These are phyloP conservation scores for Elysia crispata DNA, from an alignment of 2,888 invertebrate species.

Conservation along the genomic window DNA sequence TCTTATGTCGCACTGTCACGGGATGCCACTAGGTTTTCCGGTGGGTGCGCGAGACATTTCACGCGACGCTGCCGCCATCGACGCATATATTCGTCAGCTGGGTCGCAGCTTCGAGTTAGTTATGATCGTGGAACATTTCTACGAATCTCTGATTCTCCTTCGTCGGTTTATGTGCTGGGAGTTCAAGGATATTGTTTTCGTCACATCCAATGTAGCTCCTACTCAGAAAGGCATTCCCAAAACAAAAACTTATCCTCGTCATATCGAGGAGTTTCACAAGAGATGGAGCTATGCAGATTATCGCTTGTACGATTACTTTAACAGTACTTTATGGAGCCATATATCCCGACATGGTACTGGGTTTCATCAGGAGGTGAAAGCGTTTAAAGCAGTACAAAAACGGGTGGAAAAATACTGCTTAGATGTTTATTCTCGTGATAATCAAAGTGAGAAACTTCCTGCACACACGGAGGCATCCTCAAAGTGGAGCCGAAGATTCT, in stretches of 20 bases:
- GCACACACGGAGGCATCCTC: conserved; percentile 9
- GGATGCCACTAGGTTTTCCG: conserved; percentile 73
- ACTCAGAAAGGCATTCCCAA: conserved; percentile 50
- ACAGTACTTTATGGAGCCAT: conserved; percentile 69
- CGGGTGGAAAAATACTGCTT: conserved; percentile 49
- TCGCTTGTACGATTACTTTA: conserved; percentile 71
- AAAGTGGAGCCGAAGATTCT: conserved; percentile 31
- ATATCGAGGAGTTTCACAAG: conserved; percentile 59
- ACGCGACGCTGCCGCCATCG: conserved; percentile 52
- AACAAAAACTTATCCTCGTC: conserved; percentile 19
- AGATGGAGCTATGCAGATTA: conserved; percentile 72
- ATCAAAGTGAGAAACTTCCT: conserved; percentile 10
- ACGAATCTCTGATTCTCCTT: conserved; percentile 74
- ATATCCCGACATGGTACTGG: conserved; percentile 58
- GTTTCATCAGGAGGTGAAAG: conserved; percentile 64
- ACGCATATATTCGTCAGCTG: conserved; percentile 61
- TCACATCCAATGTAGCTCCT: conserved; percentile 59
- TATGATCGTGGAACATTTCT: conserved; percentile 74
- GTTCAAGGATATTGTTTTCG: conserved; percentile 72
- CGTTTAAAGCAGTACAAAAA: conserved; percentile 49
- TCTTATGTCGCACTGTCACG: conserved; percentile 72
- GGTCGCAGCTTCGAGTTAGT: conserved; percentile 69
- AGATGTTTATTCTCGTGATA: background rate
- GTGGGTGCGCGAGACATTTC: conserved; percentile 58
- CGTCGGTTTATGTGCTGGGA: conserved; percentile 74